These are phyloP conservation scores for Hippocampus abdominalis DNA, from an alignment of 2,113 vertebrate genomes.

Conservation along the genomic window DNA sequence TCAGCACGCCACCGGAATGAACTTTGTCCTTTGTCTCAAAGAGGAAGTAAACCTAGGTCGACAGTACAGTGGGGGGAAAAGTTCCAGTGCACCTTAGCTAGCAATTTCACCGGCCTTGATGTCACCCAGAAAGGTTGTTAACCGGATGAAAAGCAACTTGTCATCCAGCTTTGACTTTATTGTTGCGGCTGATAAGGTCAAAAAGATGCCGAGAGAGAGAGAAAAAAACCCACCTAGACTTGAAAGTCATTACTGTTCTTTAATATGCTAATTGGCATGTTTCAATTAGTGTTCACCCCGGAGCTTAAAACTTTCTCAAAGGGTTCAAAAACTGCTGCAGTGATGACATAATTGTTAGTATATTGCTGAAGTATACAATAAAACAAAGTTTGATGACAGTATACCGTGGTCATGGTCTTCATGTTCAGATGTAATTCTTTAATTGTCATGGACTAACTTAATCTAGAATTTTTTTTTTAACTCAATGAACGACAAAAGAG, in stretches of 20 bases:
- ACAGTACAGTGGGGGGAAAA: background rate
- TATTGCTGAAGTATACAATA: background rate
- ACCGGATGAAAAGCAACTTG: conserved; percentile 43
- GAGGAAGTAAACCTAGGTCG: background rate
- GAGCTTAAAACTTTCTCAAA: conserved; percentile 34
- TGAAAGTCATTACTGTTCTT: conserved; percentile 40
- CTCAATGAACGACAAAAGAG: too few species aligned
- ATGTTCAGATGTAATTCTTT: conserved; percentile 13
- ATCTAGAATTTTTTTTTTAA: background rate
- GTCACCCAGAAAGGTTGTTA: conserved; percentile 14
- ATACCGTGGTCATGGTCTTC: conserved; percentile 4
- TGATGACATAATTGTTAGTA: background rate
- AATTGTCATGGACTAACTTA: background rate
- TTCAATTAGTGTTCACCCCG: conserved; percentile 54
- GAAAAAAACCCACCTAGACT: conserved; percentile 21
- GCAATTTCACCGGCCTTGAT: conserved; percentile 28
- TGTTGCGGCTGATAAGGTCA: conserved; percentile 43
- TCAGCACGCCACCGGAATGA: background rate
- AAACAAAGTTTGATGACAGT: background rate
- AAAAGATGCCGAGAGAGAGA: conserved; percentile 14
- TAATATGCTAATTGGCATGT: conserved; percentile 46
- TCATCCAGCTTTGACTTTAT: conserved; percentile 39
- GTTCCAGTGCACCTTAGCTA: conserved; percentile 8
- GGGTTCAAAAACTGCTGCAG: conserved; percentile 21
- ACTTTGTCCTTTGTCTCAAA: background rate